These are phyloP conservation scores for Petrophora chlorosata DNA, from an alignment of 2,888 invertebrate species.

Conservation along the genomic window DNA sequence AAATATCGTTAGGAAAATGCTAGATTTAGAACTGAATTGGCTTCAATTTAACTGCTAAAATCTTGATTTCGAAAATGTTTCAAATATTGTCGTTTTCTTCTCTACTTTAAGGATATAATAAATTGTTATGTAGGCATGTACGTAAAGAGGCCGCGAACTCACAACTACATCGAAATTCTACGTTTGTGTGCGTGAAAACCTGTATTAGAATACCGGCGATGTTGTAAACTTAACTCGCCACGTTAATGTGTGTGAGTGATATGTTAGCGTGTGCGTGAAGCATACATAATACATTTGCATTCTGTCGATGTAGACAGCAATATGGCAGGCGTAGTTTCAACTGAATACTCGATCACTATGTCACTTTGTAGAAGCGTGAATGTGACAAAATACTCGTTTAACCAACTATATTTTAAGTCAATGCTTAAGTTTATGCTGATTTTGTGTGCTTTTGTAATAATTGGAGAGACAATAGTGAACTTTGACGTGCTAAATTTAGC, in stretches of 20 bases:
- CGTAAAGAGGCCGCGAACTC: constrained; percentile 57
- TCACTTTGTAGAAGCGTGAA: constrained; percentile 49
- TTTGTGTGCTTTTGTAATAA: neutral
- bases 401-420: neutral
- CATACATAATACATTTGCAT: constrained; percentile 62
- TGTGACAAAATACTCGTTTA: constrained; percentile 2
- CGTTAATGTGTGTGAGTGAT: constrained; percentile 40
- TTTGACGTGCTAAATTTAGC: neutral
- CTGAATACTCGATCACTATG: constrained; percentile 71
- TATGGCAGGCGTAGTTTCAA: constrained; percentile 47
- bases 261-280: too few species aligned
- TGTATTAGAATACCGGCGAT: constrained; percentile 43
- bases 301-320: constrained; percentile 56
- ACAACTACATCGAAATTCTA: constrained; percentile 39
- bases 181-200: constrained; percentile 44
- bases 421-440: neutral
- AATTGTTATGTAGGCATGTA: constrained; percentile 39
- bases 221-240: constrained; percentile 32
- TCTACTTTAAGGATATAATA: constrained; percentile 23
- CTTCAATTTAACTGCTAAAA: too few species aligned
- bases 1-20: too few species aligned
- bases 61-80: constrained; percentile 9
- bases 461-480: neutral
- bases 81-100: neutral
- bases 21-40: too few species aligned